Evolutionary conservation across 1,140 invertebrate genomes (phyloP), one percentile per base, ranked within the genome.

Genomic region (Lepidurus apus): DNA sequence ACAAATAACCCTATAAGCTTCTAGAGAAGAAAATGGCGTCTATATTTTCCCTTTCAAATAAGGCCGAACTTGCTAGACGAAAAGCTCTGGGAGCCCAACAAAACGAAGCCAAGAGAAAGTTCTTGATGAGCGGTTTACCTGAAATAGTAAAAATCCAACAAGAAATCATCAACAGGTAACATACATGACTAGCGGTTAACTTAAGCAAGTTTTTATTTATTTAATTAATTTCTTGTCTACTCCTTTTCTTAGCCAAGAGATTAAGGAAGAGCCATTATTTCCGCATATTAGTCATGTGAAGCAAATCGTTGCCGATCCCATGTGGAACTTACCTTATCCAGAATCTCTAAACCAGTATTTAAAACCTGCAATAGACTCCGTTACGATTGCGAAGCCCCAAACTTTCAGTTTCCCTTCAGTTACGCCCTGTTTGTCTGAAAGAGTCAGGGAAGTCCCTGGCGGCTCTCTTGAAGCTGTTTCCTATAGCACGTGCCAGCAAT

Each of bases 41-140:
- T 7, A 65, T 65, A n/a, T 65, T 65, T 21, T 13, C 53, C 53
- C 53, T n/a, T 9, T 21, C 53, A 7, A 65, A 21, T 21, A 65
- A 65, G 21, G 53, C 53, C 53, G 53, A 65, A 21, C 21, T 65
- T n/a, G 53, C 53, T 17, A 65, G 21, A 17, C 53, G 53, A 7
- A 65, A 65, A 65, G 53, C 8, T 13, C 53, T 65, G 17, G 53
- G 10, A 65, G 21, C 1, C 7, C 53, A 65, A 21, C 53, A 65
- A 65, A n/a, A 65, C 13, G 53, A 65, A 65, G 53, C 53, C 9
- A 65, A 65, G 21, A 65, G 53, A 65, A 65, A 65, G 53, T 65
- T 65, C 21, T 17, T 65, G 53, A 65, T 17, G 8, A 65, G 53
- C 21, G 53, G 53, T 13, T 17, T 65, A 21, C 53, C 53, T 17